Evolutionary conservation across 2,888 invertebrate genomes (phyloP).

Genomic region (Plagiodera versicolora): DNA sequence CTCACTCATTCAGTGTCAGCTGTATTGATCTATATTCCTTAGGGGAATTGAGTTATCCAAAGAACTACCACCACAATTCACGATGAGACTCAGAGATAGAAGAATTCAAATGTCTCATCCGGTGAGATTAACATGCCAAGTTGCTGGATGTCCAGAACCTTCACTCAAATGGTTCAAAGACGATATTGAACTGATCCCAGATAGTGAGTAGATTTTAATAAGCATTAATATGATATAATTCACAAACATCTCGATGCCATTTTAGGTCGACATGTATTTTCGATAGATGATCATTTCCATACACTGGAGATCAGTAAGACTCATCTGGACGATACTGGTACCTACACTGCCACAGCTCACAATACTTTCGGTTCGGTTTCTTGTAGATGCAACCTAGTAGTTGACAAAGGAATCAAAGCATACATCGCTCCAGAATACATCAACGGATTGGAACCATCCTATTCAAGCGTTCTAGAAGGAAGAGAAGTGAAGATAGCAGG

Average conservation of each 20-base stretch:
- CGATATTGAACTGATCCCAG: conserved; percentile 62
- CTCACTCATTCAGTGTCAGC: background rate
- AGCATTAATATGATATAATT: too few relatives aligned
- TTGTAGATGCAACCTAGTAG: conserved; percentile 73
- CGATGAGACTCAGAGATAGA: conserved; percentile 80
- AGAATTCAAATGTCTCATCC: conserved; percentile 83
- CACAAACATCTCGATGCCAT: conserved; percentile 11
- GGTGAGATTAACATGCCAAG: conserved; percentile 83
- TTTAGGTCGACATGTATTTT: conserved; percentile 62
- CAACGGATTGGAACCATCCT: conserved; percentile 65
- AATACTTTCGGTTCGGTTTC: conserved; percentile 82
- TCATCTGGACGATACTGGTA: conserved; percentile 75
- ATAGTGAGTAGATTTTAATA: conserved; percentile 55
- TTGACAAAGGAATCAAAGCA: conserved; percentile 80
- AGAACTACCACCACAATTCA: conserved; percentile 76
- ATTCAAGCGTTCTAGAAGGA: conserved; percentile 65
- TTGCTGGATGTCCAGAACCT: conserved; percentile 75
- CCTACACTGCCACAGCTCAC: conserved; percentile 76
- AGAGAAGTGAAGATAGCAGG: conserved; percentile 57
- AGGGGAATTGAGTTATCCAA: conserved; percentile 50
- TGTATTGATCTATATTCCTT: background rate
- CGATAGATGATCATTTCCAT: conserved; percentile 73
- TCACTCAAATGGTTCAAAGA: conserved; percentile 84
- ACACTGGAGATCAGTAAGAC: conserved; percentile 84
- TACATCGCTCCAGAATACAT: conserved; percentile 81